Base-by-base conservation (phyloP, 1,140 invertebrate genomes). In the Penaeus vannamei region DNA sequence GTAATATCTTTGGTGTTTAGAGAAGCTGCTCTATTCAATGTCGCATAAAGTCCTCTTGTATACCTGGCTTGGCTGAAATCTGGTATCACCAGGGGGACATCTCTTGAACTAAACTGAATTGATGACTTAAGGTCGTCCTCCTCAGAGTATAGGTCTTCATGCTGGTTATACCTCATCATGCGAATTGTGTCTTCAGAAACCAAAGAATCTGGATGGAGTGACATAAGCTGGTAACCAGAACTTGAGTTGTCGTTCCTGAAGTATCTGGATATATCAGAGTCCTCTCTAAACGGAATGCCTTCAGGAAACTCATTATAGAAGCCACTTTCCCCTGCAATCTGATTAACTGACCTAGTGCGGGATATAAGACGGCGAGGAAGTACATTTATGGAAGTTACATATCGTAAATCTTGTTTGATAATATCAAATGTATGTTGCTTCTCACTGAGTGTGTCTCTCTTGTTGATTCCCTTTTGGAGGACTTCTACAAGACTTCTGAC, bases 141-240 rank as follows among this genome's bases (percentile, higher is more conserved):
- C 7, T 85, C 72, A 7, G 87, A 69, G 3, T 53, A 46, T 22
- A 42, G 59, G 59, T 79, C 72, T 12, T 86, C 66, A 17, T 86
- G 42, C 29, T 26, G 42, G 26, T 72, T 53, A 59, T 84, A 87
- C 20, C 53, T 87, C 90, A 90, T 90, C 90, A 90, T 90, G 12
- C 79, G 60, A 22, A 90, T 61, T 10, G 90, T 90, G 59, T 90
- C 90, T 84, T 90, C 90, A 22, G 85, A 88, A 23, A 90, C 85
- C 22, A 90, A 61, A 4, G 90, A 90, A 60, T 90, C 90, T 29
- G 81, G 90, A 22, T 90, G 89, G 7, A 90, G 62, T 26, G 89
- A 90, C 60, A 86, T 76, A 10, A 86, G 59, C 0, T 62, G 7
- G 46, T 77, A 76, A 17, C 36, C 61, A 17, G 64, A 26, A 17